Base-by-base conservation (phyloP, 1,140 invertebrate species). In the Cydia strobilella region DNA sequence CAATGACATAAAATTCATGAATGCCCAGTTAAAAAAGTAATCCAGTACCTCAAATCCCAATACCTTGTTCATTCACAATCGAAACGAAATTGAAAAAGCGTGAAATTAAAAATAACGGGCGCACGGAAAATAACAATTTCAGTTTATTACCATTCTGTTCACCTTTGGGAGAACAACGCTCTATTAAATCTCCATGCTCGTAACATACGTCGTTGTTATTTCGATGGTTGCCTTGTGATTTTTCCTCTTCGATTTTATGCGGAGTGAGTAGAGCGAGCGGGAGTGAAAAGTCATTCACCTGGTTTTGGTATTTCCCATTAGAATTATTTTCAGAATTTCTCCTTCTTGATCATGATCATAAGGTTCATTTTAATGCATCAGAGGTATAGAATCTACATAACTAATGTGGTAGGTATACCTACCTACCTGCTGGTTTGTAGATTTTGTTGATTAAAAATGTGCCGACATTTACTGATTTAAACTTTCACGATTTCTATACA, bases 111-210 rank as follows among this genome's bases (percentile, higher is more conserved):
- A 18, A 18, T 10, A 69, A 69, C 23, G 63, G 63, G 15, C 12
- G 13, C 25, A n/a, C 27, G 65, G n/a, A 35, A 39, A 20, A 39
- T 35, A 69, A 69, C 15, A 18, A 39, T 69, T 69, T 69, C n/a
- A 18, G 65, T 69, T 35, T 69, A 69, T 39, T 69, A 42, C 27
- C 35, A n/a, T n/a, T 18, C 65, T 15, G 20, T 59, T 12, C 20
- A 10, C 54, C 54, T 59, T n/a, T 59, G 20, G 54, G 20, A 59
- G 20, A 20, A 23, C 18, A 23, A 2, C 18, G 18, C 7, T 59
- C 18, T 59, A 4, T 51, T 51, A 12, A 18, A 51, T 18, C 48
- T 51, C 6, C n/a, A 18, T 51, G n/a, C 13, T 51, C 15, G n/a
- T 45, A n/a, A n/a, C n/a, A 51, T n/a, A 51, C n/a, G 48, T 18